phyloP scores from a whole-genome alignment of 2,888 invertebrate species.

The Esperia sulphurella region DNA sequence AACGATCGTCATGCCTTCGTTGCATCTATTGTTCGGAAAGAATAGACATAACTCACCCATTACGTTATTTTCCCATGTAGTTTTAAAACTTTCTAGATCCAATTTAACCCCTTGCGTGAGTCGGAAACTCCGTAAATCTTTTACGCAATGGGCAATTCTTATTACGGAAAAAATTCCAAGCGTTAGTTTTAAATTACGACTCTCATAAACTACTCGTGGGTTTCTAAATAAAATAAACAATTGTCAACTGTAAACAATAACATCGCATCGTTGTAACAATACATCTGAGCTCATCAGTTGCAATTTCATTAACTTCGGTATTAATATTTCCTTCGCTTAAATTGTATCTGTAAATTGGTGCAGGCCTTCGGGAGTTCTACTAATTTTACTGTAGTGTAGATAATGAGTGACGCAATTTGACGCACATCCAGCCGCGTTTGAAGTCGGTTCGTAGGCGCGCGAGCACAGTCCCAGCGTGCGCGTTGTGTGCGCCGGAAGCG shows the following conservation, averaged over 20 bases:
- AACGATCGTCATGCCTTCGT: neutral
- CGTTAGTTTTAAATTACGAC: no score
- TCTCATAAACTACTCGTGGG: no score
- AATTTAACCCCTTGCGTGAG: neutral
- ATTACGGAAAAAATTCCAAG: no score
- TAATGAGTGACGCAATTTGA: constrained; percentile 34
- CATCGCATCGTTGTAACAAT: neutral
- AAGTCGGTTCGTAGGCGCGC: constrained; percentile 29
- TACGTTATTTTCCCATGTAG: neutral
- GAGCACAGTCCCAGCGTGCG: constrained; percentile 48
- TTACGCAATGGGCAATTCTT: neutral
- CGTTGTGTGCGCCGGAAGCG: constrained; percentile 27
- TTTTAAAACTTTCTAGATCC: neutral
- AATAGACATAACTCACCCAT: neutral
- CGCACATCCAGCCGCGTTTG: constrained; percentile 14
- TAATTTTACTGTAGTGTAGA: constrained; percentile 24
- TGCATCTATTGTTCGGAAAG: constrained; percentile 6
- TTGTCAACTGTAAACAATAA: neutral
- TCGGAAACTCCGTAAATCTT: neutral
- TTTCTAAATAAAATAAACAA: no score
- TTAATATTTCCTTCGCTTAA: neutral
- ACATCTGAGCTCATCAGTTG: neutral
- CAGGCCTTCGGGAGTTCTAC: constrained; percentile 2
- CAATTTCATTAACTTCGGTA: neutral
- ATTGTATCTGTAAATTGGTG: constrained; percentile 6